These are phyloP conservation scores for Endotricha flammealis DNA, from an alignment of 2,888 invertebrate genomes.

Conservation along the genomic window DNA sequence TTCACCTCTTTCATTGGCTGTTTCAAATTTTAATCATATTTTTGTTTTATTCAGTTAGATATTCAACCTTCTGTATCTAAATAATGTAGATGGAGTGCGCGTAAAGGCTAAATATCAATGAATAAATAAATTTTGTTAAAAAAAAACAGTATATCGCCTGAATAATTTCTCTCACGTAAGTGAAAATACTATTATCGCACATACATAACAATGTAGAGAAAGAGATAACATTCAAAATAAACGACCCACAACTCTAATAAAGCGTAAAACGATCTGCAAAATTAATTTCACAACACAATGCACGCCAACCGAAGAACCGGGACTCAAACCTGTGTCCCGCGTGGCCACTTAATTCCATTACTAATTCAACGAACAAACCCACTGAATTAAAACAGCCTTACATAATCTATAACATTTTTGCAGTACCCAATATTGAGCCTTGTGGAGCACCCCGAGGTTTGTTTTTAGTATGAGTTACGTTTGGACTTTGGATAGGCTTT, in stretches of 20 bases:
- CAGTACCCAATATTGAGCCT: background rate
- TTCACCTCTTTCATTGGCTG: too few species aligned
- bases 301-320: slow-evolving; percentile 31
- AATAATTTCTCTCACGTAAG: too few species aligned
- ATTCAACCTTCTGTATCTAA: too few species aligned
- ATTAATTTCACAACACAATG: slow-evolving; percentile 40
- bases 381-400: slow-evolving; percentile 51
- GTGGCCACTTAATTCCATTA: slow-evolving; percentile 63
- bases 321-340: slow-evolving; percentile 37
- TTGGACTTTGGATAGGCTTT: background rate
- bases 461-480: background rate
- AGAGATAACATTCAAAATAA: background rate
- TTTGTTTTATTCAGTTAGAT: too few species aligned
- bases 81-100: too few species aligned
- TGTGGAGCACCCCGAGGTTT: background rate
- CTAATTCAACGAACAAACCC: slow-evolving; percentile 58
- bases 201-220: too few species aligned
- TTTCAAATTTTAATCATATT: too few species aligned
- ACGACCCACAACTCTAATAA: slow-evolving; percentile 7
- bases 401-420: slow-evolving; percentile 16
- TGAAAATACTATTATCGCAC: too few species aligned
- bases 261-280: slow-evolving; percentile 21
- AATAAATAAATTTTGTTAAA: too few species aligned
- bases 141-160: too few species aligned
- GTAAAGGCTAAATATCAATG: too few species aligned